A percentile compares a stretch with the other conserved stretches of the same genome.
phyloP scores from a whole-genome alignment of 2,113 vertebrate species.

The Notechis scutatus region DNA sequence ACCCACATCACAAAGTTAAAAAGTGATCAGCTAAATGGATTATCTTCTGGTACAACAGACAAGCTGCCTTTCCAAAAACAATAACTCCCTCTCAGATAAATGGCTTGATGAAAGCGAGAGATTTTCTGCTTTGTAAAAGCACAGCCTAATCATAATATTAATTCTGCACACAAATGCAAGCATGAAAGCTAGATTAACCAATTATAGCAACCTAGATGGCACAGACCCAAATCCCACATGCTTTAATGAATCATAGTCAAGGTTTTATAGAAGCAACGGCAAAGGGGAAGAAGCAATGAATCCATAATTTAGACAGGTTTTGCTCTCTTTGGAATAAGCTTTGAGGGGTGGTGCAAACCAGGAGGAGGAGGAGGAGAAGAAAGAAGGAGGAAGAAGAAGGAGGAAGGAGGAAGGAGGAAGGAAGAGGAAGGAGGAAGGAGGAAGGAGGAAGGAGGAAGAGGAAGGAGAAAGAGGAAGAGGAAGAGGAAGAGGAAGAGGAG shows the following conservation, averaged over 20 bases:
- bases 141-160: conserved; percentile 5
- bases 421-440: rapidly evolving
- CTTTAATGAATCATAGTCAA: conserved; percentile 8
- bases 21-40: neutral
- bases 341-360: neutral
- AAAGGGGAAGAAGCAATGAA: neutral
- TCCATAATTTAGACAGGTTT: conserved; percentile 25
- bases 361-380: neutral
- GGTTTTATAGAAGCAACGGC: neutral
- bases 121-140: conserved; percentile 17
- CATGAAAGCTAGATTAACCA: conserved; percentile 17
- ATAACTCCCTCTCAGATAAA: conserved; percentile 15
- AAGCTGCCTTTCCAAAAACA: neutral
- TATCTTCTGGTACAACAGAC: neutral
- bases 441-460: rapidly evolving
- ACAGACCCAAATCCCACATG: neutral
- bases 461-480: rapidly evolving
- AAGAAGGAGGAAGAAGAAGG: too few relatives aligned
- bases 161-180: conserved; percentile 21
- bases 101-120: neutral
- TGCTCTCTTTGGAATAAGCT: conserved; percentile 14
- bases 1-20: neutral
- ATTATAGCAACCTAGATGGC: neutral
- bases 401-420: too few relatives aligned
- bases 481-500: too few relatives aligned